Base-by-base conservation (phyloP, 2,797 vertebrate genomes). In the Tarsius wallacei region DNA sequence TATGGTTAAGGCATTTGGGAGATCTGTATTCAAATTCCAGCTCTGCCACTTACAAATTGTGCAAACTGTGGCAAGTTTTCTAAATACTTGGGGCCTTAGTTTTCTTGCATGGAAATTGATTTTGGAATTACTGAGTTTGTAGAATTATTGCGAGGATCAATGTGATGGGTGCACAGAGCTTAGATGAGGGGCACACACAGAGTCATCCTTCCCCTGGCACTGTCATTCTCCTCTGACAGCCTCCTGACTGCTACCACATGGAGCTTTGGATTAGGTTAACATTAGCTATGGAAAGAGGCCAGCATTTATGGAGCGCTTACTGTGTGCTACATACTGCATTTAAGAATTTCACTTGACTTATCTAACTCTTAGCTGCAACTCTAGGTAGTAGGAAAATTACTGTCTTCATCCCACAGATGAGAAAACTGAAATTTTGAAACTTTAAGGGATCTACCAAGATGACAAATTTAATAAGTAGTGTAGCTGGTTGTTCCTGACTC, bases 341-440 rank as follows among this genome's bases (percentile, higher is more conserved):
- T 90, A 31, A 90, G 36, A 91, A 33, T 88, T 85, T 57, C 26
- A 42, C 55, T 89, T 55, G 17, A 53, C 21, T 78, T 64, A 59
- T 10, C 47, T 66, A 59, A 87, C 57, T 57, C 26, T 19, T 76
- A 9, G 13, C n/a, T 74, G 3, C 13, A 66, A 16, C 11, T 78
- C 55, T 64, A 88, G 12, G 5, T 8, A 78, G 53, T 36, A 83
- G 36, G 51, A 64, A 36, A 53, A 12, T 42, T 24, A 42, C 71
- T 82, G n/a, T 51, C 16, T 31, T 95, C 16, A 42, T 70, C 1
- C 73, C 42, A 73, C 16, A 66, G 36, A 61, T 59, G 31, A 94
- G 61, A 63, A 82, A 91, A 63, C 14, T 9, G n/a, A 74, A 42
- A 42, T 22, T 88, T 47, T 86, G 81, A 78, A 51, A 84, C 42